These are phyloP conservation scores for Psittacula cyanocephala DNA, from an alignment of 2,113 vertebrate genomes.

Conservation along the genomic window DNA sequence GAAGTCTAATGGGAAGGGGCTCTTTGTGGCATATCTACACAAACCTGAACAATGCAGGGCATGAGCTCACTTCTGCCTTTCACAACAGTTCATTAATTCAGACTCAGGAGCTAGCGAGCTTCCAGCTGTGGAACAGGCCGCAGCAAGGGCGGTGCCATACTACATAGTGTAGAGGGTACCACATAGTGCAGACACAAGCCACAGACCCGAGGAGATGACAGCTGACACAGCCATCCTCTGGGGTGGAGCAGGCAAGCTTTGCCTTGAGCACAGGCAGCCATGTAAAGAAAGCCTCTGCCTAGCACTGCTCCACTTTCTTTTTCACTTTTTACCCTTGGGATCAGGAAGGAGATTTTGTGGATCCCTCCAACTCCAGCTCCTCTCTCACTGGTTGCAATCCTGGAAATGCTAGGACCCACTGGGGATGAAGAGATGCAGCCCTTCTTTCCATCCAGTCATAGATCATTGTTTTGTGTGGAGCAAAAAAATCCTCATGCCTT, in stretches of 20 bases:
- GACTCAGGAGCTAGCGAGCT: neutral
- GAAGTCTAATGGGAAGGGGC: neutral
- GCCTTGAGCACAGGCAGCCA: neutral
- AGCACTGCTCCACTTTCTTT: neutral
- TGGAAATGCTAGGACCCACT: neutral
- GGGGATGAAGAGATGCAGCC: neutral
- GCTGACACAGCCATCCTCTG: neutral
- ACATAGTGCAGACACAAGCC: neutral
- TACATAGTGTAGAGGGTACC: neutral
- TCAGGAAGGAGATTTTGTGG: neutral
- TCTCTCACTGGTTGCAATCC: neutral
- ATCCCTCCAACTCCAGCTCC: neutral
- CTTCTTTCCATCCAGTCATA: neutral
- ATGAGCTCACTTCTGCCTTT: neutral
- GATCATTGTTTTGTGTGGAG: neutral
- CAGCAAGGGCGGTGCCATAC: neutral
- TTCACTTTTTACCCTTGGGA: neutral
- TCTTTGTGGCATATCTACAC: neutral
- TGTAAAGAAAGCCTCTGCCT: neutral
- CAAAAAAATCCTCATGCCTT: neutral
- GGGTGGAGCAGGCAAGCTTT: neutral
- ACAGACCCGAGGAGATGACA: neutral
- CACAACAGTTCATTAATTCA: neutral
- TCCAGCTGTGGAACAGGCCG: neutral
- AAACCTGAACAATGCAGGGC: neutral